Conservation (phyloP, 1,140 invertebrate genomes). For the Chelonus insularis region DNA sequence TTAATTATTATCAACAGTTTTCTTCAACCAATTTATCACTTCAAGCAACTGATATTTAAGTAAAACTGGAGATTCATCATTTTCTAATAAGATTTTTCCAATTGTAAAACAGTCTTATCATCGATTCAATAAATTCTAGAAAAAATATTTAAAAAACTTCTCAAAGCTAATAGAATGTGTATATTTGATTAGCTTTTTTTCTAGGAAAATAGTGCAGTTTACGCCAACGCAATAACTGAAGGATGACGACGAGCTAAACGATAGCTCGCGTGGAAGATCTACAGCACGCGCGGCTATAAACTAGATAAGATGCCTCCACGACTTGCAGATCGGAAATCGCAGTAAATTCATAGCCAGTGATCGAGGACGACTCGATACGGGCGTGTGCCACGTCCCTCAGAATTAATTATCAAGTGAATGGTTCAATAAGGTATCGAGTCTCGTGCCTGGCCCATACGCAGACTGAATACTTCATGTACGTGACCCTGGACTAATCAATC, state of each 20-base stretch:
- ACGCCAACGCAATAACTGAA: slow-evolving; percentile 26
- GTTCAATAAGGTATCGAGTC: slow-evolving; percentile 26
- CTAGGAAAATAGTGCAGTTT: slow-evolving; percentile 12
- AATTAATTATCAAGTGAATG: slow-evolving; percentile 28
- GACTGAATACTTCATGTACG: slow-evolving; percentile 21
- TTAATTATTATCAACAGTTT: too few species aligned
- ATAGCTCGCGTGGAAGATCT: slow-evolving; percentile 7
- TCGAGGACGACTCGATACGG: slow-evolving; percentile 26
- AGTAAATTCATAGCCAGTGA: slow-evolving; percentile 11
- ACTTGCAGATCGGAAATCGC: slow-evolving; percentile 20
- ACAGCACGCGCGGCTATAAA: slow-evolving; percentile 15
- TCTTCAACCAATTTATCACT: too few species aligned
- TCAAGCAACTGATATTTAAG: too few species aligned
- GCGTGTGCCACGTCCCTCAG: slow-evolving; percentile 22
- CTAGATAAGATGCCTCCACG: slow-evolving; percentile 18
- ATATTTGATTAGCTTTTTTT: neutral
- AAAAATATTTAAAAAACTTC: too few species aligned
- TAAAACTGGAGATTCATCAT: too few species aligned
- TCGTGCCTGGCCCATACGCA: slow-evolving; percentile 23
- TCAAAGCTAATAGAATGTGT: too few species aligned
- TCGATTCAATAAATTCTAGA: too few species aligned
- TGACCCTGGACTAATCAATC: slow-evolving; percentile 24
- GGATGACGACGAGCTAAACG: slow-evolving; percentile 21
- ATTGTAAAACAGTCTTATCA: too few species aligned
- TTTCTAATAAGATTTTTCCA: too few species aligned